These are phyloP conservation scores for Xiphophorus couchianus DNA, from an alignment of 2,113 vertebrate species.

Conservation along the genomic window DNA sequence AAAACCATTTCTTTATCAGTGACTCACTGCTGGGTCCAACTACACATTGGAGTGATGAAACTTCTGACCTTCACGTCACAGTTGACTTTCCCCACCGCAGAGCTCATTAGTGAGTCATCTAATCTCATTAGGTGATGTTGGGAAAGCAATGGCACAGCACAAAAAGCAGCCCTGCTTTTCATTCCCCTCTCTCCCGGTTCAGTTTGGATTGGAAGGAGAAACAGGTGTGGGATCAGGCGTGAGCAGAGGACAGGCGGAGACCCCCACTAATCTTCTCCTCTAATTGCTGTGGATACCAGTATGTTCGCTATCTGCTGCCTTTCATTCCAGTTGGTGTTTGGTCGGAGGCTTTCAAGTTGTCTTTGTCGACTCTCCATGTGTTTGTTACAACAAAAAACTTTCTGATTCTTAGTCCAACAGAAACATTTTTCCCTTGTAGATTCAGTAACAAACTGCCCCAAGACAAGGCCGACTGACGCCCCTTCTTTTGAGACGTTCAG, in stretches of 20 bases:
- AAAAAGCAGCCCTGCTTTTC: slow-evolving; percentile 18
- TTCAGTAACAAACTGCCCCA: slow-evolving; percentile 56
- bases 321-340: slow-evolving; percentile 75
- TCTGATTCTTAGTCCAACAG: slow-evolving; percentile 49
- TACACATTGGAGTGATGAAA: slow-evolving; percentile 71
- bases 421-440: slow-evolving; percentile 18
- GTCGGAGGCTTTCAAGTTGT: slow-evolving; percentile 63
- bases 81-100: slow-evolving; percentile 71
- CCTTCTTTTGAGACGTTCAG: too few relatives aligned
- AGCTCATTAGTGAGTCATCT: slow-evolving; percentile 78
- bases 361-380: slow-evolving; percentile 61
- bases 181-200: slow-evolving; percentile 1
- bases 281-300: slow-evolving; percentile 70
- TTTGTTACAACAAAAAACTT: slow-evolving; percentile 59
- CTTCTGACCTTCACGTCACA: slow-evolving; percentile 79
- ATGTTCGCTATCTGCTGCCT: slow-evolving; percentile 55
- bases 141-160: slow-evolving; percentile 64
- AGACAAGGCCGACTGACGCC: background rate
- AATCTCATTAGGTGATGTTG: slow-evolving; percentile 77
- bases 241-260: slow-evolving; percentile 58
- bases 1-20: slow-evolving; percentile 77
- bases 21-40: slow-evolving; percentile 77
- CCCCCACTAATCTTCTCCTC: slow-evolving; percentile 60
- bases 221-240: slow-evolving; percentile 75
- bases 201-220: slow-evolving; percentile 57